Base-by-base conservation (phyloP, 2,797 vertebrate genomes). In the Chelon labrosus region DNA sequence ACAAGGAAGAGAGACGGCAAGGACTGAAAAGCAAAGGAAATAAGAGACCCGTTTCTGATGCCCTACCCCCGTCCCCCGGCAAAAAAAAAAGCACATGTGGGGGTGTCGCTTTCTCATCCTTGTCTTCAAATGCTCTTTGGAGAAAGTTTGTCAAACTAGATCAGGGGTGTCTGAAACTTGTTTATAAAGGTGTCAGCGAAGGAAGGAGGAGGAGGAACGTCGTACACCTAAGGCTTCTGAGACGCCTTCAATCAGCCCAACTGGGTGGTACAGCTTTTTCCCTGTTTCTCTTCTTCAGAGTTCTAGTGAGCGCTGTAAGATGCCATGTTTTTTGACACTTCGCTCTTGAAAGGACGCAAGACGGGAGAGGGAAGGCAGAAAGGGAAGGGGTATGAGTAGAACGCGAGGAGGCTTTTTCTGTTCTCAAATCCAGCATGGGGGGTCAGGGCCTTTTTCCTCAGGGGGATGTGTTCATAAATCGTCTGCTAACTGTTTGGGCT, bases 141-240 rank as follows among this genome's bases (percentile, higher is more conserved):
- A 93, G 90, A 94, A 95, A 95, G 93, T 95, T 95, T 95, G 94
- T 94, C 92, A 93, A 95, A 94, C 93, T 94, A 94, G 91, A 93
- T 94, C 93, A 94, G 91, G 90, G 86, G 86, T 50, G 78, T 90
- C 90, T 91, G 91, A 93, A 94, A 94, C 90, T 94, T 92, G 93
- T 93, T 93, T 94, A 92, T 92, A 92, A 93, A 93, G 84, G 89
- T 82, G 74, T 85, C 84, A 64, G 89, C 77, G 89, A 92, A 82
- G 85, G 89, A 82, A 91, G 88, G 88, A 87, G 89, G 88, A 89
- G 88, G 90, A 93, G 82, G 88, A 86, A 85, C 90, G 90, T 91
- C 89, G 80, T 89, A 93, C 86, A 92, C 93, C 92, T 91, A 86
- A 91, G 85, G 91, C 88, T 88, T 92, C 87, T 85, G 84, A 92